Base-by-base conservation (phyloP, 1,140 invertebrate genomes). In the Drosophila willistoni region DNA sequence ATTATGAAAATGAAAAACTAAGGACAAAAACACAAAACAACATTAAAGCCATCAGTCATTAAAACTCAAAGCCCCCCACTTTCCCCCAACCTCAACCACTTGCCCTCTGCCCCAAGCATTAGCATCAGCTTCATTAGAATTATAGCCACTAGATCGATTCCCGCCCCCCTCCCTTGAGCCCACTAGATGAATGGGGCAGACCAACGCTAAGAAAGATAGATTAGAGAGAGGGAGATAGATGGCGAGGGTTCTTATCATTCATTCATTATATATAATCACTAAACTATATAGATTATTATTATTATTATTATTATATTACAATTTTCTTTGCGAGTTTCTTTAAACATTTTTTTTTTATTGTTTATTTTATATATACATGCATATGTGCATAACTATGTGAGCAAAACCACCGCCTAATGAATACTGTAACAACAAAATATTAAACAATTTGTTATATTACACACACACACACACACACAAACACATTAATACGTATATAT, bases 361-460 rank as follows among this genome's bases (percentile, higher is more conserved):
- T 36, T 36, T 12, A 39, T 39, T 7, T 9, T 17, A 22, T 51
- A 47, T 47, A 47, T 44, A 9, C 9, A 19, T 47, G n/a, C n/a
- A n/a, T n/a, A n/a, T n/a, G n/a, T n/a, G n/a, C n/a, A n/a, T n/a
- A n/a, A n/a, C n/a, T n/a, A 62, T 62, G 41, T 62, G 60, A 62
- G 60, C 60, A 62, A 62, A 29, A 62, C 60, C 60, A 62, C 60
- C 60, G 60, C 60, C 60, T 62, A 62, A 29, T 51, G 61, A 63
- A 63, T 63, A 63, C 61, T 63, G 61, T 63, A 63, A 51, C 7
- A 44, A 51, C 5, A 51, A 25, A 3, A 25, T 47, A 19, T 19
- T 47, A 47, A 19, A 1, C 17, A 47, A 47, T 47, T 47, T 47
- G 44, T 17, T 47, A 47, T 47, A 17, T 22, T 34, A 34, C 33